Evolutionary conservation across 2,113 vertebrate genomes (phyloP).

Genomic region (Motacilla alba): DNA sequence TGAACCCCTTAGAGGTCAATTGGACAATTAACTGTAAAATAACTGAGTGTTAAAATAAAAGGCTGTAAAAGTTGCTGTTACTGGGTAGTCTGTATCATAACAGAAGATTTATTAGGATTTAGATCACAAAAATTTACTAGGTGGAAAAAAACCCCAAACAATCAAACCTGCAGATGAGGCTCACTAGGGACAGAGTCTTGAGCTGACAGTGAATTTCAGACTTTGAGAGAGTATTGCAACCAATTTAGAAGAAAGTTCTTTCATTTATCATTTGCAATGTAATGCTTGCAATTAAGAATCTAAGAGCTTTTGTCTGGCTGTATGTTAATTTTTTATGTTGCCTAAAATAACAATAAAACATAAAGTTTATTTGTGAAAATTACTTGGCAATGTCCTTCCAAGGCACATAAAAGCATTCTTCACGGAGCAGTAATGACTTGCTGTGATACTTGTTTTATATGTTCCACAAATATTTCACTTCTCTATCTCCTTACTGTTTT

Average conservation of each 20-base stretch:
- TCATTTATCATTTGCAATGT: neutral
- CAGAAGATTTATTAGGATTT: neutral
- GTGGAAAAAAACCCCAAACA: neutral
- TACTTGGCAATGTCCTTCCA: slow-evolving; percentile 31
- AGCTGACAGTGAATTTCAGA: neutral
- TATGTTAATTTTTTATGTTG: slow-evolving; percentile 38
- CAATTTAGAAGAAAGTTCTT: slow-evolving; percentile 7
- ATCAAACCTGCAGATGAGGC: neutral
- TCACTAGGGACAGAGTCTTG: neutral
- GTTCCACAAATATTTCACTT: neutral
- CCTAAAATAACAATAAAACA: slow-evolving; percentile 20
- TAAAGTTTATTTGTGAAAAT: slow-evolving; percentile 15
- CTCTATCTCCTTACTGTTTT: neutral
- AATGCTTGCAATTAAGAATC: slow-evolving; percentile 15
- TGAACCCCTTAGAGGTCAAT: neutral
- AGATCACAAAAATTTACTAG: neutral
- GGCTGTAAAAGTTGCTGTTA: neutral
- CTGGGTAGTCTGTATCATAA: neutral
- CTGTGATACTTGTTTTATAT: neutral
- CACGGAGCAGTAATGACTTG: neutral
- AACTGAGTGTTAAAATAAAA: neutral
- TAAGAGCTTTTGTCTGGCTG: slow-evolving; percentile 5
- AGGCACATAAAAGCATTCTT: slow-evolving; percentile 16
- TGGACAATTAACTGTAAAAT: slow-evolving; percentile 13
- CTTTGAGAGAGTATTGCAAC: neutral